A percentile compares a stretch with the other conserved stretches of the same genome.
Conservation (phyloP, 64 coral and sea anemone genomes). For the Pocillopora verrucosa region DNA sequence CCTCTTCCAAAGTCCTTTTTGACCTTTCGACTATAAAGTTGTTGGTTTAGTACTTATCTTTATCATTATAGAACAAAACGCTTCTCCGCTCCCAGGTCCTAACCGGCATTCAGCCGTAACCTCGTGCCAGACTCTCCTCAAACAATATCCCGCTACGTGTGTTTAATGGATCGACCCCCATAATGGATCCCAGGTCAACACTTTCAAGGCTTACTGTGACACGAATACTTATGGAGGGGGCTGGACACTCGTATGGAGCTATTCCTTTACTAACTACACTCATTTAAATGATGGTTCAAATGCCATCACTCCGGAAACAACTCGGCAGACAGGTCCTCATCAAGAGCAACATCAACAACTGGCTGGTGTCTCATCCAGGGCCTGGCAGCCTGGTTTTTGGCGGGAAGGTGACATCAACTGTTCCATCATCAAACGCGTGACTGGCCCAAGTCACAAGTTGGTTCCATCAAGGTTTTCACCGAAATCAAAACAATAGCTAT, state of each 20-base stretch:
- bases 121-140: too few species aligned
- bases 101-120: too few species aligned
- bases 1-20: too few species aligned
- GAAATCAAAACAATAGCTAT: background rate
- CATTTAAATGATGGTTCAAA: background rate
- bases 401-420: background rate
- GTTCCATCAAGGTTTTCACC: background rate
- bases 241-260: constrained; percentile 27
- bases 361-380: background rate
- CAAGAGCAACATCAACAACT: constrained; percentile 33
- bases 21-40: too few species aligned
- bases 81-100: background rate
- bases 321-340: constrained; percentile 33
- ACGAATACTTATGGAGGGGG: constrained; percentile 10
- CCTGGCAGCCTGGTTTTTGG: background rate
- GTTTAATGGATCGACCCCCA: constrained; percentile 43
- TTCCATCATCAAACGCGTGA: constrained; percentile 19
- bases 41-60: too few species aligned
- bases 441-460: background rate
- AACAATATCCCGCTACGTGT: background rate
- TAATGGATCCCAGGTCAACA: background rate
- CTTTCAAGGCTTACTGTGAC: constrained; percentile 35
- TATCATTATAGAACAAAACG: background rate
- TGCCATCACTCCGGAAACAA: constrained; percentile 34
- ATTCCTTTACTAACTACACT: constrained; percentile 9